These are phyloP conservation scores for Myopa testacea DNA, from an alignment of 2,888 invertebrate genomes.

Conservation along the genomic window DNA sequence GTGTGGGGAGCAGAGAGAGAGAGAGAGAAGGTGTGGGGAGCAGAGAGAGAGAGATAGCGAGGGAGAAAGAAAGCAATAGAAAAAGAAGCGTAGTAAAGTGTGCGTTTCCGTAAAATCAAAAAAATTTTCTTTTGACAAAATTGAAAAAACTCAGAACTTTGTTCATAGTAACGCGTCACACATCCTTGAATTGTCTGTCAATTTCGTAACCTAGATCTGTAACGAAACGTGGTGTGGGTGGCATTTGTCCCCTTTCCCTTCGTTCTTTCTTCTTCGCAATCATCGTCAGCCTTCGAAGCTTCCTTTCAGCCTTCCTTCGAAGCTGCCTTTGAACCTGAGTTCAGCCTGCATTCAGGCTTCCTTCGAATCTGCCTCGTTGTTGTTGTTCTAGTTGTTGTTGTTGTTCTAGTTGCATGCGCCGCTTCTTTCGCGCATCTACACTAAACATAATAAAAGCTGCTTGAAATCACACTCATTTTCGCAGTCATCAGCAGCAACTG, in stretches of 20 bases:
- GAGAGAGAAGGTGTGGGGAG: neutral
- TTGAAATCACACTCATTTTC: slow-evolving; percentile 38
- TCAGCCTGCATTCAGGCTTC: neutral
- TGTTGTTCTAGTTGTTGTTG: slow-evolving; percentile 18
- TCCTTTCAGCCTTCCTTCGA: neutral
- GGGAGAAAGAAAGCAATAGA: neutral
- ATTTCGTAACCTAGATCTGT: neutral
- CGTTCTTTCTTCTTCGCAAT: neutral
- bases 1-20: neutral
- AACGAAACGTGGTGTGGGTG: too few species aligned
- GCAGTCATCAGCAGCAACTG: slow-evolving; percentile 18
- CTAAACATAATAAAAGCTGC: slow-evolving; percentile 25
- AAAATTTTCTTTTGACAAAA: slow-evolving; percentile 25
- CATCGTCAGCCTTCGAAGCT: neutral
- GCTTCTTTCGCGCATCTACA: slow-evolving; percentile 19
- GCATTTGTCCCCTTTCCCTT: too few species aligned
- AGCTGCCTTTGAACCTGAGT: neutral
- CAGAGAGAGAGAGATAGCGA: neutral
- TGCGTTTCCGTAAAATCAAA: slow-evolving; percentile 11
- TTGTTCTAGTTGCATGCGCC: slow-evolving; percentile 8
- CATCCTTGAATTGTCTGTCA: too few species aligned
- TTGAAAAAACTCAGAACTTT: neutral
- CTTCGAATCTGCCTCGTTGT: neutral
- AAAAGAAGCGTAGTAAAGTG: slow-evolving; percentile 8
- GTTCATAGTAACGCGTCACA: too few species aligned